A percentile compares a stretch with the other conserved stretches of the same genome.
Conservation (phyloP, 2,113 vertebrate species). For the Hydropotes inermis region DNA sequence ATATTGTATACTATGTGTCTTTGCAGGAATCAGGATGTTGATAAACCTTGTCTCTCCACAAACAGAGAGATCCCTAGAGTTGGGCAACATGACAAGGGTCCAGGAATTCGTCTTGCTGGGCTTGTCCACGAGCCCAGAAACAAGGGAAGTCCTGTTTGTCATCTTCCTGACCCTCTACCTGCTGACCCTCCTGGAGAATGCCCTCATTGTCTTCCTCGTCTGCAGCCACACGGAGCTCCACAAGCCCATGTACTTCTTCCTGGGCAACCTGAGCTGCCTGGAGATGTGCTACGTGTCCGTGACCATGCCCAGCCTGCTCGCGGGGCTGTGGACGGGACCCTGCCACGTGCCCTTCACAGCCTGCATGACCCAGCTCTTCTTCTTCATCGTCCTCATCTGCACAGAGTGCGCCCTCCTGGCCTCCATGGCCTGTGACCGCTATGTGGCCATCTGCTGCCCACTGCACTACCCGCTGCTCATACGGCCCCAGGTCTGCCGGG, state of each 20-base stretch:
- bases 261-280: constrained; percentile 65
- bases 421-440: constrained; percentile 66
- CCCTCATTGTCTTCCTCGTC: constrained; percentile 24
- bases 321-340: not conserved
- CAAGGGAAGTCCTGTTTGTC: not conserved
- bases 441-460: constrained; percentile 51
- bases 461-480: constrained; percentile 57
- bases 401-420: constrained; percentile 57
- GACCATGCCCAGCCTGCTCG: constrained; percentile 57
- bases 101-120: constrained; percentile 54
- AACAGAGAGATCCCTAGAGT: not conserved
- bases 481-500: constrained; percentile 47
- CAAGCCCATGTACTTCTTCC: constrained; percentile 72
- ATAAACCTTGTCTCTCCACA: not conserved
- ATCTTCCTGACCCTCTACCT: constrained; percentile 46
- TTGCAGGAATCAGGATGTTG: not conserved
- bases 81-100: constrained; percentile 9
- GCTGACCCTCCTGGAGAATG: constrained; percentile 51
- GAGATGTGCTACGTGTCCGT: constrained; percentile 59
- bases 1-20: not conserved
- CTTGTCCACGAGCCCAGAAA: not conserved
- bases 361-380: constrained; percentile 69
- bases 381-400: constrained; percentile 64
- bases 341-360: constrained; percentile 30
- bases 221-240: not conserved